Evolutionary conservation across 2,113 vertebrate species (phyloP), one percentile per base, ranked within the genome.

Genomic region (Pyxicephalus adspersus): DNA sequence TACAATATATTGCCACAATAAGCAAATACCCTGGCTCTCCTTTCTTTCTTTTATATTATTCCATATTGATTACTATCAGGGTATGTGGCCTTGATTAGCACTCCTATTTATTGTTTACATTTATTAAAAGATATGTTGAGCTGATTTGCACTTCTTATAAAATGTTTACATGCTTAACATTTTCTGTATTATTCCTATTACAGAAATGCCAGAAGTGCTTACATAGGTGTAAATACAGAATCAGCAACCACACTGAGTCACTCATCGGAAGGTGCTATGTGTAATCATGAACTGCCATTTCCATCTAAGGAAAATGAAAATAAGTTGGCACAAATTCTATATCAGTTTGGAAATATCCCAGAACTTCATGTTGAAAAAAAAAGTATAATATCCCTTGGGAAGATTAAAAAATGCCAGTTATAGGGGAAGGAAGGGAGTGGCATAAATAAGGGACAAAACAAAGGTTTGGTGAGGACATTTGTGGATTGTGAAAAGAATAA

Each of bases 371-470:
- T 80, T 54, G 58, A 23, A 25, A 67, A 66, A 70, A 9, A 72
- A 54, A 73, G 28, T 50, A 71, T 28, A 20, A 17, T 29, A 63
- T 65, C 45, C 34, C 61, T 60, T 68, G 26, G 26, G 57, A 23
- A 51, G 61, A 58, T 15, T 0, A 19, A 31, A 29, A 80, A 80
- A 72, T 80, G 78, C 55, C 78, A 71, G 38, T 70, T 68, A 29
- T 11, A 60, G 5, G 64, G 78, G 78, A 81, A 81, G 78, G 78
- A 81, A 81, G 78, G 78, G 78, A 29, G 68, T 72, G 57, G 54
- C 55, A 52, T 80, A 54, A 58, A 23, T 64, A 81, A 64, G 31
- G 45, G 19, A 45, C 38, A 72, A 81, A 72, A 73, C 78, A 72
- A 77, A 78, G 28, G 64, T 58, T n/a, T 67, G 76, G 63, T 67